phyloP scores from a whole-genome alignment of 2,888 invertebrate species.

The Adelphocoris suturalis region DNA sequence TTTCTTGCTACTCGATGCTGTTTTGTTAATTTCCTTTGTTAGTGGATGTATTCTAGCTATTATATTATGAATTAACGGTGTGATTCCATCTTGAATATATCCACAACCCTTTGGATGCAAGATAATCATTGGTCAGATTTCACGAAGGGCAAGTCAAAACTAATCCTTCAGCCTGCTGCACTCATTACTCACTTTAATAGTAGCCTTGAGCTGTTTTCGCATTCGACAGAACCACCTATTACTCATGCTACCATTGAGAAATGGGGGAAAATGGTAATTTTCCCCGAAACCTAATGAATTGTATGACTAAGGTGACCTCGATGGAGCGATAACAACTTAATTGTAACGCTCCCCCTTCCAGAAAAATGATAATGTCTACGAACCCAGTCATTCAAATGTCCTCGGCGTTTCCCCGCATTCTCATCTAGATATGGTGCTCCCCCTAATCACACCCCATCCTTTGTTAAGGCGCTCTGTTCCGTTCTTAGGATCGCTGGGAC shows the following conservation, averaged over 20 bases:
- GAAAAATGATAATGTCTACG: constrained; percentile 51
- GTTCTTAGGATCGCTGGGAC: constrained; percentile 52
- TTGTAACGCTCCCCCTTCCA: constrained; percentile 27
- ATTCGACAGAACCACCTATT: neutral
- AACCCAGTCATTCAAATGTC: constrained; percentile 58
- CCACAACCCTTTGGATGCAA: too few species aligned
- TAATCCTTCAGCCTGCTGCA: too few species aligned
- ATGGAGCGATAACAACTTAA: constrained; percentile 57
- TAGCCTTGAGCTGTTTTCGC: too few species aligned
- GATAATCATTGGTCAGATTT: too few species aligned
- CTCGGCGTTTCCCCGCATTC: neutral
- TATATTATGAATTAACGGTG: too few species aligned
- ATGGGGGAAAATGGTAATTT: constrained; percentile 15
- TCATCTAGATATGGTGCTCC: constrained; percentile 60
- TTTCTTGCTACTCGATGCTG: too few species aligned
- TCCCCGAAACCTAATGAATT: constrained; percentile 37
- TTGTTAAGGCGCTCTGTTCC: constrained; percentile 2
- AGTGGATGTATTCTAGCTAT: too few species aligned
- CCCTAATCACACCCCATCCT: constrained; percentile 48
- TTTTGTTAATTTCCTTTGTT: too few species aligned
- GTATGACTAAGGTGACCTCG: constrained; percentile 37
- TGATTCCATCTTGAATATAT: too few species aligned
- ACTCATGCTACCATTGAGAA: neutral
- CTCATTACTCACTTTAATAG: too few species aligned
- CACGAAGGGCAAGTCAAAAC: too few species aligned